These are phyloP conservation scores for Prunella strophiata DNA, from an alignment of 2,797 vertebrate genomes.

Conservation along the genomic window DNA sequence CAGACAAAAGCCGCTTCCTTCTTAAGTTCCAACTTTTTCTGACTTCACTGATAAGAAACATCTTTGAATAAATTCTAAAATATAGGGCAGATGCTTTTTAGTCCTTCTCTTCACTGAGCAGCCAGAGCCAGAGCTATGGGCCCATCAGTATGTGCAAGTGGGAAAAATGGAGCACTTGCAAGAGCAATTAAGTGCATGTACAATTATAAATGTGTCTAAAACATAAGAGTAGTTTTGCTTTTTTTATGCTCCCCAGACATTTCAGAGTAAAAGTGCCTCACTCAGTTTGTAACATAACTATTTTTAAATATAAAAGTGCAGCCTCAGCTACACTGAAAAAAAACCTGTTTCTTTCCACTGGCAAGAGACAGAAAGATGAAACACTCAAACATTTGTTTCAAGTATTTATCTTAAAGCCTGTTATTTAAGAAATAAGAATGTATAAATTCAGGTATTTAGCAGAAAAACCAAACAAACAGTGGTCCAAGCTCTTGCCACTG, in stretches of 20 bases:
- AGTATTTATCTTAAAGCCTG: neutral
- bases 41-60: neutral
- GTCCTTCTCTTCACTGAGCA: neutral
- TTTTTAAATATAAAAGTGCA: neutral
- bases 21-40: neutral
- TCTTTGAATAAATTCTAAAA: conserved; percentile 26
- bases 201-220: conserved; percentile 38
- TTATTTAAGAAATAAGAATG: neutral
- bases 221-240: neutral
- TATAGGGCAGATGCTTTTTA: neutral
- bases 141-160: neutral
- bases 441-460: neutral
- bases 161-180: neutral
- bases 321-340: neutral
- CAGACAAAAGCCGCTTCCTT: neutral
- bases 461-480: neutral
- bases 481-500: neutral
- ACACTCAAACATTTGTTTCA: neutral
- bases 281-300: neutral
- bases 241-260: neutral
- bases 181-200: conserved; percentile 26
- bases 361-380: neutral
- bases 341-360: neutral
- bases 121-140: neutral
- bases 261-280: neutral